Evolutionary conservation across 2,888 invertebrate genomes (phyloP).

Genomic region (Melanostoma scalare): DNA sequence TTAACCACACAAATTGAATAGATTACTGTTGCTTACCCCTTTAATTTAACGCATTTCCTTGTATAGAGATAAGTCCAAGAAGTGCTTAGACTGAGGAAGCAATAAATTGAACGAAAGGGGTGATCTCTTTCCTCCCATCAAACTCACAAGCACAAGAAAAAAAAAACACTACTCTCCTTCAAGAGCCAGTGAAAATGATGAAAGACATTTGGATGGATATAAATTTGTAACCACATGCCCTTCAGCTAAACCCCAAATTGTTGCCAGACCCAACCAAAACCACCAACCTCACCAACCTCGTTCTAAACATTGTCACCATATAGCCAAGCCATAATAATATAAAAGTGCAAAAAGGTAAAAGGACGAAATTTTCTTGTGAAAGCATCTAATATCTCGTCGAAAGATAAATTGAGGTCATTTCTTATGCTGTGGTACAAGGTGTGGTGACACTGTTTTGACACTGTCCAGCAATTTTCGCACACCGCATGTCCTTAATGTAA

Average conservation of each 20-base stretch:
- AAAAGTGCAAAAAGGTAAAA: constrained; percentile 70
- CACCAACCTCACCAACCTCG: constrained; percentile 17
- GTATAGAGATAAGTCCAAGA: constrained; percentile 22
- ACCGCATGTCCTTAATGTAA: constrained; percentile 80
- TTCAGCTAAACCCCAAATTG: constrained; percentile 38
- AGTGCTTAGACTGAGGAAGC: constrained; percentile 11
- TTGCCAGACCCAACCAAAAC: constrained; percentile 2
- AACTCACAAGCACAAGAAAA: constrained; percentile 45
- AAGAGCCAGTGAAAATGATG: constrained; percentile 62
- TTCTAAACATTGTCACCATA: constrained; percentile 12
- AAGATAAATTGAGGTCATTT: constrained; percentile 82
- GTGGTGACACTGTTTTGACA: constrained; percentile 76
- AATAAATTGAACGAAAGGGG: constrained; percentile 52
- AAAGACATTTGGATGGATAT: constrained; percentile 66
- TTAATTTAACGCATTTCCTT: constrained; percentile 58
- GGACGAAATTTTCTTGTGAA: constrained; percentile 66
- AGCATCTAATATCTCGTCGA: constrained; percentile 73
- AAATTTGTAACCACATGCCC: constrained; percentile 62
- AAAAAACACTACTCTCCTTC: constrained; percentile 51
- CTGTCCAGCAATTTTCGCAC: constrained; percentile 74
- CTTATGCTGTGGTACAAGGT: constrained; percentile 76
- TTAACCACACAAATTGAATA: constrained; percentile 74
- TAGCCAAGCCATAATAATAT: constrained; percentile 21
- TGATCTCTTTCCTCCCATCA: constrained; percentile 41
- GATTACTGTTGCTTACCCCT: constrained; percentile 68